Percentiles rank a stretch among this genome's conserved stretches.
Evolutionary conservation across 2,113 vertebrate species (phyloP).

Genomic region (Vicugna pacos): DNA sequence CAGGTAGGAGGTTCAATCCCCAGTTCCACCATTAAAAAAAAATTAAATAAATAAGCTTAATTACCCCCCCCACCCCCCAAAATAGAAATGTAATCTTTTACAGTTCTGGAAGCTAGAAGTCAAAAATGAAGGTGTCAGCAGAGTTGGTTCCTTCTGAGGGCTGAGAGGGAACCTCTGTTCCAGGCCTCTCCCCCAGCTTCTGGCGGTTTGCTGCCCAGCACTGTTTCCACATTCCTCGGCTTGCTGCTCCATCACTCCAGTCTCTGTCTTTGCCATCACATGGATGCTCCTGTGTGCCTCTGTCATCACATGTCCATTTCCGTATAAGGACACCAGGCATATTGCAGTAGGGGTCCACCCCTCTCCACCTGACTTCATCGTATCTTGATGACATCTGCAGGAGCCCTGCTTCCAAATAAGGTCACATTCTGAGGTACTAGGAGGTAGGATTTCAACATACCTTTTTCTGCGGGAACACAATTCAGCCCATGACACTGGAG

Average conservation of each 20-base stretch:
- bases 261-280: background rate
- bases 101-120: background rate
- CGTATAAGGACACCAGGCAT: background rate
- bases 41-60: no score
- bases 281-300: background rate
- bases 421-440: background rate
- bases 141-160: background rate
- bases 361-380: background rate
- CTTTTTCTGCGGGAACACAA: background rate
- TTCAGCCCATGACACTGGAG: background rate
- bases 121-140: background rate
- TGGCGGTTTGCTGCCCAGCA: no score
- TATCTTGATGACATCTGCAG: background rate
- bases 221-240: no score
- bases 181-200: background rate
- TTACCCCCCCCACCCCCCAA: no score
- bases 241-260: accelerated
- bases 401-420: background rate
- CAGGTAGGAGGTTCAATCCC: no score
- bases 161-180: background rate
- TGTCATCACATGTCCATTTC: background rate
- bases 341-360: background rate
- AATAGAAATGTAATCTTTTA: background rate
- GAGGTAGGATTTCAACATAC: background rate
- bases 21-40: no score